Conservation (phyloP, 2,797 vertebrate genomes). For the Cossypha heuglini region DNA sequence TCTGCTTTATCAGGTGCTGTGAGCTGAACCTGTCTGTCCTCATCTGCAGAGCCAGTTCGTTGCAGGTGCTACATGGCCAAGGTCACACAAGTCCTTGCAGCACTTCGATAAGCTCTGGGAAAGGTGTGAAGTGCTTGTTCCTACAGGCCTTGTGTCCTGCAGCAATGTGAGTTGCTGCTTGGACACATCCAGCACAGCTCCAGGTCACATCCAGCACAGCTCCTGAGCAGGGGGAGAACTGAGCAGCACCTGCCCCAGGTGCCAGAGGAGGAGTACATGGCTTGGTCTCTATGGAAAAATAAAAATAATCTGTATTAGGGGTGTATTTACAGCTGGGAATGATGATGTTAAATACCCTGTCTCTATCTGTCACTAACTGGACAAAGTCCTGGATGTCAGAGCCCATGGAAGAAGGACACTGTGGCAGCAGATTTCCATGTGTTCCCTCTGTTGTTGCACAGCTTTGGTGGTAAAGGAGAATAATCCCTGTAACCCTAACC, state of each 20-base stretch:
- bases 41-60: background rate
- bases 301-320: background rate
- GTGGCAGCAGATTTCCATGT: fast-evolving
- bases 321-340: background rate
- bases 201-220: background rate
- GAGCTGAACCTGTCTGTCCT: background rate
- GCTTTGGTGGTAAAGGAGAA: background rate
- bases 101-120: background rate
- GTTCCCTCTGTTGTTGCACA: background rate
- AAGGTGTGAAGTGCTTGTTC: background rate
- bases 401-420: background rate
- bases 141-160: background rate
- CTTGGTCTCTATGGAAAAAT: background rate
- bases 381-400: background rate
- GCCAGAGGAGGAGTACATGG: fast-evolving
- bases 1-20: background rate
- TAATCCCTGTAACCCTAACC: background rate
- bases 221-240: fast-evolving
- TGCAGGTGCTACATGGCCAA: background rate
- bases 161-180: background rate
- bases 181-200: background rate
- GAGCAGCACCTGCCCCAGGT: no score
- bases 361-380: background rate
- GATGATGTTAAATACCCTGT: background rate
- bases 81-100: background rate